Evolutionary conservation across 2,797 vertebrate species (phyloP).

Genomic region (Brachymystax lenok): DNA sequence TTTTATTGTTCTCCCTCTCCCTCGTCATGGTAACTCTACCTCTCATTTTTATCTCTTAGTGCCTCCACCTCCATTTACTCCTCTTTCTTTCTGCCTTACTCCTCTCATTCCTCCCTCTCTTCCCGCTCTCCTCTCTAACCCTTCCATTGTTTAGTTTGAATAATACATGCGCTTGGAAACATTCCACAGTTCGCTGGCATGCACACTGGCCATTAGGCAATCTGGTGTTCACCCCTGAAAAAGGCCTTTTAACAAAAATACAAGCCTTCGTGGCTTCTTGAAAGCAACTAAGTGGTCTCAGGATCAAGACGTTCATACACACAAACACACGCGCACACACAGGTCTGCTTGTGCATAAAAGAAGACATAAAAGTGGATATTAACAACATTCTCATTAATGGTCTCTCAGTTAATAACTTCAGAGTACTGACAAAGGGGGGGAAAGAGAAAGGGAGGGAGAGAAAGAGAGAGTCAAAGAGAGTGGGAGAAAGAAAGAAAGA

Average conservation of each 20-base stretch:
- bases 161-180: not conserved
- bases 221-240: not conserved
- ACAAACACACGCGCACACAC: conserved; percentile 2
- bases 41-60: not conserved
- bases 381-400: conserved; percentile 34
- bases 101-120: not conserved
- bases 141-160: not conserved
- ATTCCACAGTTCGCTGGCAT: conserved; percentile 24
- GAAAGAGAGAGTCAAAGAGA: not conserved
- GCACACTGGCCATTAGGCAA: conserved; percentile 23
- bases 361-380: conserved; percentile 31
- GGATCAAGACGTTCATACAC: not conserved
- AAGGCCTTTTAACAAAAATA: not conserved
- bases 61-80: not conserved
- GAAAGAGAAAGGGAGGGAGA: conserved; percentile 12
- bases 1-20: not conserved
- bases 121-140: not conserved
- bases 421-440: conserved; percentile 4
- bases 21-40: not conserved
- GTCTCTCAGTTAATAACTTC: conserved; percentile 41
- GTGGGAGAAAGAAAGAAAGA: conserved; percentile 4
- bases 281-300: conserved; percentile 36
- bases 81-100: not conserved
- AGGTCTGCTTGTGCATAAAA: conserved; percentile 29
- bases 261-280: conserved; percentile 19